These are phyloP conservation scores for Argyresthia goedartella DNA, from an alignment of 2,888 invertebrate species.

Conservation along the genomic window DNA sequence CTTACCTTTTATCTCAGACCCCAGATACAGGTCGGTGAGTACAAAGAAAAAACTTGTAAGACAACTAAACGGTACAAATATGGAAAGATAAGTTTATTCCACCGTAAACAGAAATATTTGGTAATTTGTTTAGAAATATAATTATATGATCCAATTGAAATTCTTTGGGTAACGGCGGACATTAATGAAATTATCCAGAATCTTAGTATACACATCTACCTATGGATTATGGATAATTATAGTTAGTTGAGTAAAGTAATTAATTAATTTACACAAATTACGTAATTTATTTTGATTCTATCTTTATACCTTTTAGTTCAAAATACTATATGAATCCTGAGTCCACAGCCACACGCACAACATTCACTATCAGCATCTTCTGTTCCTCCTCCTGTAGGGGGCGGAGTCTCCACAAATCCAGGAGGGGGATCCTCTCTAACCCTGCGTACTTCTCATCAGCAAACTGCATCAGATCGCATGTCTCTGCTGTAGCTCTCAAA, in stretches of 20 bases:
- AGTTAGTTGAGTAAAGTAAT: too few species aligned
- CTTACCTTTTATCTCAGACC: background rate
- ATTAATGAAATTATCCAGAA: too few species aligned
- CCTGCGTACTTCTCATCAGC: slow-evolving; percentile 18
- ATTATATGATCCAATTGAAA: too few species aligned
- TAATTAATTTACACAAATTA: too few species aligned
- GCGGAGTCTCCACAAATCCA: slow-evolving; percentile 30
- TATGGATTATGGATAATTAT: too few species aligned
- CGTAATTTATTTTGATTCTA: background rate
- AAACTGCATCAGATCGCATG: slow-evolving; percentile 23
- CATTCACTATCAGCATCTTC: slow-evolving; percentile 15
- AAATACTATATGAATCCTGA: background rate
- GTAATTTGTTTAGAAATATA: too few species aligned
- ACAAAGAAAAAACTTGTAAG: too few species aligned
- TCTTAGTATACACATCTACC: too few species aligned
- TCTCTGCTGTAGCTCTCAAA: slow-evolving; percentile 23
- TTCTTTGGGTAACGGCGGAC: too few species aligned
- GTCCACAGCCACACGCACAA: background rate
- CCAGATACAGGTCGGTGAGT: background rate
- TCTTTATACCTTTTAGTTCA: background rate
- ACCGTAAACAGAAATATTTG: too few species aligned
- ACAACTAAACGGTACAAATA: too few species aligned
- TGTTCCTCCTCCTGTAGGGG: slow-evolving; percentile 24
- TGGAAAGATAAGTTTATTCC: too few species aligned
- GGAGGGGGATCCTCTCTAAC: slow-evolving; percentile 28